Percentiles rank a stretch among this genome's conserved stretches.
Evolutionary conservation across 2,888 invertebrate species (phyloP).

Genomic region (Melolontha melolontha): DNA sequence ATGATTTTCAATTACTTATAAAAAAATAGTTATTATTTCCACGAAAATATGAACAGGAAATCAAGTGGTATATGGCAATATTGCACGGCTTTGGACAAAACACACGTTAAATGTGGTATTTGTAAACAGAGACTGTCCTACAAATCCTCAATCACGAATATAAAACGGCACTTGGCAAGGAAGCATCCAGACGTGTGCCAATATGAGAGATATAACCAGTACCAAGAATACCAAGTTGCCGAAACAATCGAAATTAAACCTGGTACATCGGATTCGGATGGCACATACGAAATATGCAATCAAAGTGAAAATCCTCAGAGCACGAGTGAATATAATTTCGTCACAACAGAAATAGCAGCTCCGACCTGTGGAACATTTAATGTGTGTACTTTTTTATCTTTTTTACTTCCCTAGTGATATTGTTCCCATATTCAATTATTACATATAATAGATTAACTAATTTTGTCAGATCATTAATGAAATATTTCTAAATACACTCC

Average conservation of each 20-base stretch:
- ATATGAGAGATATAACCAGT: slow-evolving; percentile 1
- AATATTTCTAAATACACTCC: too few species aligned
- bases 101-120: slow-evolving; percentile 13
- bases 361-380: slow-evolving; percentile 19
- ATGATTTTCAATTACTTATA: slow-evolving; percentile 15
- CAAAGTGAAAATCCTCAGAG: slow-evolving; percentile 3
- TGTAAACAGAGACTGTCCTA: slow-evolving; percentile 32
- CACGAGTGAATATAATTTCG: slow-evolving; percentile 4
- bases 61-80: slow-evolving; percentile 35
- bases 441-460: background rate
- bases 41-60: slow-evolving; percentile 10
- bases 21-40: background rate
- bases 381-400: slow-evolving; percentile 4
- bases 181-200: slow-evolving; percentile 32
- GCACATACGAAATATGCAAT: slow-evolving; percentile 8
- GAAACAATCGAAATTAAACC: slow-evolving; percentile 35
- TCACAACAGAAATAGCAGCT: slow-evolving; percentile 5
- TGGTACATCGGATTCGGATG: slow-evolving; percentile 19
- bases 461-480: too few species aligned
- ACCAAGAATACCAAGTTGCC: slow-evolving; percentile 9
- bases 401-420: background rate
- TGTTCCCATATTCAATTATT: background rate
- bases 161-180: slow-evolving; percentile 29
- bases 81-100: slow-evolving; percentile 17
- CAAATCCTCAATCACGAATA: slow-evolving; percentile 33